These are phyloP conservation scores for Baccha elongata DNA, from an alignment of 2,888 invertebrate genomes.

Conservation along the genomic window DNA sequence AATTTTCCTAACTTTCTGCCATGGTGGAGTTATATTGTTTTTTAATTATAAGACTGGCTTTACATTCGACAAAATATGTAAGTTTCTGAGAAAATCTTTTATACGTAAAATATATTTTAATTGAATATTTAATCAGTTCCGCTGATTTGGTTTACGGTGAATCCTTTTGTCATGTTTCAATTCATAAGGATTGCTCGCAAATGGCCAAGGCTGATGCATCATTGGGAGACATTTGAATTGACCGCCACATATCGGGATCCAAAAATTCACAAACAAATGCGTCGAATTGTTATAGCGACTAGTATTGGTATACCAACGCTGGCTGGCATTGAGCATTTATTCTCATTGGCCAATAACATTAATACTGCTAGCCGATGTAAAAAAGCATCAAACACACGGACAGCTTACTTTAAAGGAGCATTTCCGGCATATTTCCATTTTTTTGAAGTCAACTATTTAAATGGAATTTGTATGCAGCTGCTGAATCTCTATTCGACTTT, in stretches of 20 bases:
- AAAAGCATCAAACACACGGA: slow-evolving; percentile 74
- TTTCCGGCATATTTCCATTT: slow-evolving; percentile 84
- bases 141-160: slow-evolving; percentile 70
- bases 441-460: slow-evolving; percentile 83
- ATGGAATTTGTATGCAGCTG: slow-evolving; percentile 82
- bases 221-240: slow-evolving; percentile 81
- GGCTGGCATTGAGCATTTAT: slow-evolving; percentile 82
- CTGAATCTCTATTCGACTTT: slow-evolving; percentile 83
- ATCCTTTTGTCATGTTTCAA: slow-evolving; percentile 61
- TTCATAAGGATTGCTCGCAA: slow-evolving; percentile 82
- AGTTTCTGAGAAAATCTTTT: too few species aligned
- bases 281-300: slow-evolving; percentile 11
- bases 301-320: slow-evolving; percentile 59
- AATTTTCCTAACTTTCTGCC: slow-evolving; percentile 15
- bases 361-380: slow-evolving; percentile 82
- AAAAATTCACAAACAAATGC: slow-evolving; percentile 30
- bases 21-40: slow-evolving; percentile 40
- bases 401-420: slow-evolving; percentile 80
- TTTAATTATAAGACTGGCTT: slow-evolving; percentile 42
- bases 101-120: not conserved
- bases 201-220: slow-evolving; percentile 82
- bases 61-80: slow-evolving; percentile 62
- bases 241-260: slow-evolving; percentile 1
- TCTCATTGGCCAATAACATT: slow-evolving; percentile 84
- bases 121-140: slow-evolving; percentile 51